phyloP scores from a whole-genome alignment of 2,797 vertebrate species.

The Phylloscopus collybita region DNA sequence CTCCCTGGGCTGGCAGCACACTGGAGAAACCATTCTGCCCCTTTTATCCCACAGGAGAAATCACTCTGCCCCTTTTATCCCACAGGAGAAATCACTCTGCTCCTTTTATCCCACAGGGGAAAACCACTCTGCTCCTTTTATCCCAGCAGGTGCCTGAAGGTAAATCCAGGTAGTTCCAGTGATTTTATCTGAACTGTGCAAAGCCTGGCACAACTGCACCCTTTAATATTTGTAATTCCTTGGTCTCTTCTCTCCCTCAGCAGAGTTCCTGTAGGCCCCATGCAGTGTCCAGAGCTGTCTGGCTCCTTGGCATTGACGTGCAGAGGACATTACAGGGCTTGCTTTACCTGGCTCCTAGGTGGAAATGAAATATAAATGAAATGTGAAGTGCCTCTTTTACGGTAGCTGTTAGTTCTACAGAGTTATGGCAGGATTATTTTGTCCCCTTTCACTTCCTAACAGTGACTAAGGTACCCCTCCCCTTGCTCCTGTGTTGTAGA shows the following conservation, averaged over 20 bases:
- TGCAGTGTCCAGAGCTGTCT: neutral
- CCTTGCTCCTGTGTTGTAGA: neutral
- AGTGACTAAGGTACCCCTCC: neutral
- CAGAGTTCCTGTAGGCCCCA: neutral
- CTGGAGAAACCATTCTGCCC: too few species aligned
- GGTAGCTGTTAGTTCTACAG: neutral
- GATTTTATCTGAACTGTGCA: accelerated
- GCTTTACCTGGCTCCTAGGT: too few species aligned
- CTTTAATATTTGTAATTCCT: neutral
- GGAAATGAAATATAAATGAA: neutral
- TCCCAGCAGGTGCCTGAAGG: neutral
- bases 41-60: too few species aligned
- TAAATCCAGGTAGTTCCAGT: neutral
- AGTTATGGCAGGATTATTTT: neutral
- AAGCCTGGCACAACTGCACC: neutral
- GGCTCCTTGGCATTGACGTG: too few species aligned
- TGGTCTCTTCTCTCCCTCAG: neutral
- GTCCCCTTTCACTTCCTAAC: neutral
- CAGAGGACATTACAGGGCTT: neutral
- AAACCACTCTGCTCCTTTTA: too few species aligned
- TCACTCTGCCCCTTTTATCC: too few species aligned
- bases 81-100: too few species aligned
- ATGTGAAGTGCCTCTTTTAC: neutral
- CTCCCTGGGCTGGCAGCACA: accelerated
- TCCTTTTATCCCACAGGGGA: too few species aligned